These are phyloP conservation scores for fruit fly (Drosophila melanogaster) DNA, from an alignment of 1,140 invertebrate species.

Conservation along the genomic window Release_6_plus_ISO1_MT NT_033777.3:30723501-30724000, in stretches of 20 bases:
- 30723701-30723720: not conserved
- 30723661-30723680: not conserved
- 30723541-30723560: slow-evolving; percentile 67
- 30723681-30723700: no score
- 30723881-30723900: slow-evolving; percentile 4
- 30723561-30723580: slow-evolving; percentile 65
- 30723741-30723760: no score
- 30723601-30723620: slow-evolving; percentile 47
- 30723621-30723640: not conserved
- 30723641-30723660: slow-evolving; percentile 24
- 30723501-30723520: slow-evolving; percentile 22
- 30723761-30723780: slow-evolving; percentile 8
- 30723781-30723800: slow-evolving; percentile 1
- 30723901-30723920: not conserved
- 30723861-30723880: slow-evolving; percentile 48
- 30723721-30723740: no score
- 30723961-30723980: slow-evolving; percentile 33
- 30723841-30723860: slow-evolving; percentile 40
- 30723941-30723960: slow-evolving; percentile 5
- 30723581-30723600: slow-evolving; percentile 60
- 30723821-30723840: slow-evolving; percentile 13
- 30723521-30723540: slow-evolving; percentile 10
- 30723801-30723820: not conserved
- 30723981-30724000: slow-evolving; percentile 30
- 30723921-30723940: not conserved